Conservation (phyloP, 2,797 vertebrate species). For the Choloepus didactylus region DNA sequence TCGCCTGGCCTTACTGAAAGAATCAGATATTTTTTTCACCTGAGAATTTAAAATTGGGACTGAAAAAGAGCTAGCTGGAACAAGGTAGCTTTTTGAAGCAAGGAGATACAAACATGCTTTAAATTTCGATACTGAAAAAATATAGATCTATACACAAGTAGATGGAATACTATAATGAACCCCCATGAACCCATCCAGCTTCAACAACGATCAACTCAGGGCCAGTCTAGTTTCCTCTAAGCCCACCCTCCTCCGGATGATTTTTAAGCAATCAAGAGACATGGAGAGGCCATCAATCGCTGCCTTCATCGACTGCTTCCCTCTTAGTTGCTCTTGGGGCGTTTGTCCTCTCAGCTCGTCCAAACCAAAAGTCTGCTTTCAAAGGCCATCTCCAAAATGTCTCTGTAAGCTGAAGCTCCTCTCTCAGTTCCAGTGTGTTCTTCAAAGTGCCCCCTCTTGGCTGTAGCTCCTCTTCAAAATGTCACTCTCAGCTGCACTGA, state of each 20-base stretch:
- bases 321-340: no score
- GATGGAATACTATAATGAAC: neutral
- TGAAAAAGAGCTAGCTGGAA: neutral
- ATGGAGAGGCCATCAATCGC: no score
- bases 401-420: no score
- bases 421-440: no score
- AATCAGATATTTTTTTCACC: neutral
- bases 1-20: neutral
- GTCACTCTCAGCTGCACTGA: no score
- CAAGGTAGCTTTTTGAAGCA: neutral
- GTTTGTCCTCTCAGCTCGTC: no score
- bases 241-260: rapidly evolving
- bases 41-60: neutral
- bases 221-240: neutral
- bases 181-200: neutral
- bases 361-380: no score
- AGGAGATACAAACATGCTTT: no score
- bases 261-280: neutral
- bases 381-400: no score
- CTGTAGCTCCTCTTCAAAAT: no score
- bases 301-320: neutral
- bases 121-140: neutral
- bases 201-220: neutral
- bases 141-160: neutral
- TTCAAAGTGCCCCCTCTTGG: no score